Evolutionary conservation across 2,113 vertebrate species (phyloP), one percentile per base, ranked within the genome.

Genomic region (Larimichthys polyactis): DNA sequence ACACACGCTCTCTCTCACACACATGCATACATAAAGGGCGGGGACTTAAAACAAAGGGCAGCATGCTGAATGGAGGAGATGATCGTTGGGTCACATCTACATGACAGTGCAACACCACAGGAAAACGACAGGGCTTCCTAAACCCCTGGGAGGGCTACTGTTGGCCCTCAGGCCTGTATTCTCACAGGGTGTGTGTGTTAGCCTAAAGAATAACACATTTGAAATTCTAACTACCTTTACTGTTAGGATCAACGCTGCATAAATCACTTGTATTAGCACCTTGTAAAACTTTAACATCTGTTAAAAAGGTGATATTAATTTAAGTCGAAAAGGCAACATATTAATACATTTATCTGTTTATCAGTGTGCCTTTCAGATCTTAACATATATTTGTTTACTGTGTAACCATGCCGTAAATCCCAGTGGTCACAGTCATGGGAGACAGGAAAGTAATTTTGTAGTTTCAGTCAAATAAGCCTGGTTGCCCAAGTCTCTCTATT

Each of bases 71-170:
- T 32, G 44, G 43, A 78, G 70, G 79, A 88, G 83, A 87, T 82
- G 88, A 80, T 91, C 81, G 79, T 90, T 87, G 77, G 84, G 63
- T 73, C 66, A 49, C 77, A 91, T 94, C 87, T 92, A 75, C 90
- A 93, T 92, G 79, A 94, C 89, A 94, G 86, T 81, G 73, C 66
- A 27, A 79, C 83, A 85, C 90, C 11, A 27, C 88, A 87, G 88
- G 87, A 79, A 49, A 81, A 83, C 75, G 63, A 78, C 24, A 2
- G 64, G 74, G 69, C 73, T 85, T 84, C 84, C 70, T 75, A 68
- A 83, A 77, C 75, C 85, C 80, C 69, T 65, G 72, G 71, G 46
- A 63, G 46, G 40, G 22, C 77, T 49, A 58, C 62, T 17, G 79
- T 66, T 72, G 43, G 40, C 87, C 89, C 70, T 54, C 62, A 19